These are phyloP conservation scores for Sussaba pulchella DNA, from an alignment of 2,888 invertebrate genomes.

Conservation along the genomic window DNA sequence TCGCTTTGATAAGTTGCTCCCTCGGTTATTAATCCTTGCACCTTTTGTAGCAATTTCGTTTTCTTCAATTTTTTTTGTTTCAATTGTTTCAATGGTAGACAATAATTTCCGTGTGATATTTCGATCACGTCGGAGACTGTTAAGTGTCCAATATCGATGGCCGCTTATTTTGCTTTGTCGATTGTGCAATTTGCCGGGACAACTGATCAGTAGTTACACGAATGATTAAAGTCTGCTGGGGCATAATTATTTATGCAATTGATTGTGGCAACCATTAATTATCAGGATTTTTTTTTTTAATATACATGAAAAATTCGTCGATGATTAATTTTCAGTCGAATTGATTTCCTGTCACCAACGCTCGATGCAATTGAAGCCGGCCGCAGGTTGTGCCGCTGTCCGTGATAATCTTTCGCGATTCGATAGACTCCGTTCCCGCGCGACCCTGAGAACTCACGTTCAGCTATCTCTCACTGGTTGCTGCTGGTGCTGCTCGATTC, in stretches of 20 bases:
- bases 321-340: neutral
- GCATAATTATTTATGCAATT: neutral
- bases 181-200: neutral
- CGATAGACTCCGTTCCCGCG: conserved; percentile 35
- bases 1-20: conserved; percentile 3
- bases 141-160: neutral
- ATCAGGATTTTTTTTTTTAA: neutral
- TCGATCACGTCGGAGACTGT: neutral
- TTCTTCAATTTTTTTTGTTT: neutral
- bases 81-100: neutral
- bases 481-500: conserved; percentile 71
- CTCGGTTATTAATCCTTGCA: conserved; percentile 7
- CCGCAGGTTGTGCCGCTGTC: conserved; percentile 10
- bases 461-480: conserved; percentile 69
- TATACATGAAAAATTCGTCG: neutral
- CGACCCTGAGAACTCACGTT: conserved; percentile 59
- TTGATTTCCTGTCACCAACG: neutral
- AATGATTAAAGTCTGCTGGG: neutral
- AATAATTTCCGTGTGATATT: neutral
- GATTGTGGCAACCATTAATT: neutral
- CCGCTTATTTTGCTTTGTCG: neutral
- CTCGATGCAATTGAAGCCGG: neutral
- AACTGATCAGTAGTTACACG: neutral
- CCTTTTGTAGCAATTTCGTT: neutral
- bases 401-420: conserved; percentile 33